A percentile compares a stretch with the other conserved stretches of the same genome.
These are phyloP conservation scores for Ceraclea dissimilis DNA, from an alignment of 2,888 invertebrate species.

Conservation along the genomic window DNA sequence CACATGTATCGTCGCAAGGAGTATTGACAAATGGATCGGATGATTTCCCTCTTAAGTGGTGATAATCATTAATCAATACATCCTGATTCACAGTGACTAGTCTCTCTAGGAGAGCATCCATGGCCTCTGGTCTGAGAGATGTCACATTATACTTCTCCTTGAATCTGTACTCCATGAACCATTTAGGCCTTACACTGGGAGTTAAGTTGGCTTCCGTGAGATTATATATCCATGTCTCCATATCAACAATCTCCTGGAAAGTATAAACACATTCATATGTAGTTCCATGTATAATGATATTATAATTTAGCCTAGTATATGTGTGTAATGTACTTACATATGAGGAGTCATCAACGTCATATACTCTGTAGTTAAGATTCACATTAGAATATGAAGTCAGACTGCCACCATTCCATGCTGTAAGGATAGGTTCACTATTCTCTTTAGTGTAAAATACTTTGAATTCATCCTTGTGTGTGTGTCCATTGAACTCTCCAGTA, in stretches of 20 bases:
- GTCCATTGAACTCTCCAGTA: constrained; percentile 74
- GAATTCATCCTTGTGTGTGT: constrained; percentile 70
- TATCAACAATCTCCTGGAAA: constrained; percentile 55
- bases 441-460: constrained; percentile 59
- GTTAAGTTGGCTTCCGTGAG: constrained; percentile 63
- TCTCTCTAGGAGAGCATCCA: constrained; percentile 51
- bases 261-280: not conserved
- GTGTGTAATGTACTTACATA: constrained; percentile 42
- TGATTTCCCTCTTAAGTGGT: constrained; percentile 47
- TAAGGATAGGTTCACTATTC: constrained; percentile 50
- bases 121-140: constrained; percentile 55
- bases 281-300: not conserved
- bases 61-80: constrained; percentile 44
- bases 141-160: constrained; percentile 54
- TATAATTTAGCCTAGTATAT: not conserved
- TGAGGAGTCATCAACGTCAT: constrained; percentile 53
- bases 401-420: constrained; percentile 81
- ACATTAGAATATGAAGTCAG: constrained; percentile 64
- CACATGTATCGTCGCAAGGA: constrained; percentile 42
- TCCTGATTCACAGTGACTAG: constrained; percentile 48
- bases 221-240: constrained; percentile 69
- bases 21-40: constrained; percentile 42
- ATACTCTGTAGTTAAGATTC: constrained; percentile 79
- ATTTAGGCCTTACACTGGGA: constrained; percentile 51
- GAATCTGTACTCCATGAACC: constrained; percentile 72